Percentiles rank a stretch among this genome's conserved stretches.
Conservation (phyloP, 2,797 vertebrate genomes). For the Chelon labrosus region DNA sequence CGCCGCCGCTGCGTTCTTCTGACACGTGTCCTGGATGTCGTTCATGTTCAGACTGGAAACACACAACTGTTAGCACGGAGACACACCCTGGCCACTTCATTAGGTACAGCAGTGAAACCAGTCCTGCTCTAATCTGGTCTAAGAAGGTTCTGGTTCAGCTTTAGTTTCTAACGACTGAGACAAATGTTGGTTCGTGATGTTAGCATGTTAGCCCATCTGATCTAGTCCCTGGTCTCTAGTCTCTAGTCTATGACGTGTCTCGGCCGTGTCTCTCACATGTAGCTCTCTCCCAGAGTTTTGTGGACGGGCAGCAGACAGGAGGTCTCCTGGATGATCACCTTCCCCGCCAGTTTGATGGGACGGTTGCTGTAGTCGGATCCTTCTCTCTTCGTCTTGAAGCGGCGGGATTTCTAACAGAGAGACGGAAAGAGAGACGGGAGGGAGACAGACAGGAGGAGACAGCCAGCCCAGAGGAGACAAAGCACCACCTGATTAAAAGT, state of each 20-base stretch:
- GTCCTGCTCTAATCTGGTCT: too few relatives aligned
- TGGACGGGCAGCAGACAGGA: constrained; percentile 95
- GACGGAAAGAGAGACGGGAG: neutral
- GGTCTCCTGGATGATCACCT: constrained; percentile 97
- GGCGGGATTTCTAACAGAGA: constrained; percentile 91
- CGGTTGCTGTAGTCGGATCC: constrained; percentile 88
- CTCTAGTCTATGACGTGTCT: too few relatives aligned
- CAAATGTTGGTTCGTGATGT: too few relatives aligned
- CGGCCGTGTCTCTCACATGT: constrained; percentile 93
- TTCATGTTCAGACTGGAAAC: constrained; percentile 90
- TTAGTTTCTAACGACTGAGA: too few relatives aligned
- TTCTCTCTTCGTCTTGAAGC: constrained; percentile 96
- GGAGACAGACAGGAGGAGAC: constrained; percentile 12
- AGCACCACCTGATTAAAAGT: constrained; percentile 75
- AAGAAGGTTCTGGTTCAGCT: too few relatives aligned
- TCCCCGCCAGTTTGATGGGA: constrained; percentile 95
- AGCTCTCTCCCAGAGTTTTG: constrained; percentile 93
- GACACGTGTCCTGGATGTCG: constrained; percentile 96
- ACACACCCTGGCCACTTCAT: too few relatives aligned
- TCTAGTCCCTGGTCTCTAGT: too few relatives aligned
- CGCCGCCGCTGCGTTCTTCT: constrained; percentile 93
- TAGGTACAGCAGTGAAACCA: too few relatives aligned
- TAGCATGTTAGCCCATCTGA: too few relatives aligned
- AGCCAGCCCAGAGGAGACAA: constrained; percentile 43
- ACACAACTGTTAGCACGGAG: neutral